Evolutionary conservation across 2,113 vertebrate genomes (phyloP).

Genomic region (Spermophilus dauricus): DNA sequence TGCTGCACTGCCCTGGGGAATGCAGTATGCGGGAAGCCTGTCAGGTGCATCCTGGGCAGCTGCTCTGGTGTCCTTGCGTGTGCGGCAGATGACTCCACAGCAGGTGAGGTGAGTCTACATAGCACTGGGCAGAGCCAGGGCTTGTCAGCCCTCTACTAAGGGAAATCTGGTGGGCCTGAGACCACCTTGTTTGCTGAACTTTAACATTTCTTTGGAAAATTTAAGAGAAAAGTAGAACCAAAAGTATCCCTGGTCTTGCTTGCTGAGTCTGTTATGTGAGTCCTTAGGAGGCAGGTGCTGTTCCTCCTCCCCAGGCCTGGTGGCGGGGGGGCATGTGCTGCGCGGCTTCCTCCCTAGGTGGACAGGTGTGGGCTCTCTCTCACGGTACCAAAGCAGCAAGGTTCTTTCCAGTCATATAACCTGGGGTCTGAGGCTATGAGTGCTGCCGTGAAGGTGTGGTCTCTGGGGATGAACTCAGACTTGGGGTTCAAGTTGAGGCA

Average conservation of each 20-base stretch:
- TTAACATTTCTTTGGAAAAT: not conserved
- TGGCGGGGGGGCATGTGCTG: not conserved
- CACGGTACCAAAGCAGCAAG: no score
- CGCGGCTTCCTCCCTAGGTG: not conserved
- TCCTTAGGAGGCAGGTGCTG: not conserved
- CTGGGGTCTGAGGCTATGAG: not conserved
- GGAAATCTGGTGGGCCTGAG: not conserved
- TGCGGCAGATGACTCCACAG: no score
- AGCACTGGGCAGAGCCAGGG: not conserved
- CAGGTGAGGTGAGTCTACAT: no score
- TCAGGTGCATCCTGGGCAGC: no score
- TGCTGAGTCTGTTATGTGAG: not conserved
- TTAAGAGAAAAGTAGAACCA: not conserved
- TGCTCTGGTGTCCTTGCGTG: no score
- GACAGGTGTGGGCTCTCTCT: no score
- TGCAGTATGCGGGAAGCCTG: no score
- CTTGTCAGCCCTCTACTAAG: slow-evolving; percentile 29
- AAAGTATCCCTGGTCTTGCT: not conserved
- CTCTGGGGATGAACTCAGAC: not conserved
- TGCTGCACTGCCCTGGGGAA: no score
- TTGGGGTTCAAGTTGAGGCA: no score
- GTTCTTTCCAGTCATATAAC: not conserved
- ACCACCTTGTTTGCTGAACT: not conserved
- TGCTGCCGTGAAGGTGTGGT: not conserved
- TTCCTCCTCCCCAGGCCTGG: not conserved